Conservation (phyloP, 2,888 invertebrate genomes). For the Plagodis pulveraria region DNA sequence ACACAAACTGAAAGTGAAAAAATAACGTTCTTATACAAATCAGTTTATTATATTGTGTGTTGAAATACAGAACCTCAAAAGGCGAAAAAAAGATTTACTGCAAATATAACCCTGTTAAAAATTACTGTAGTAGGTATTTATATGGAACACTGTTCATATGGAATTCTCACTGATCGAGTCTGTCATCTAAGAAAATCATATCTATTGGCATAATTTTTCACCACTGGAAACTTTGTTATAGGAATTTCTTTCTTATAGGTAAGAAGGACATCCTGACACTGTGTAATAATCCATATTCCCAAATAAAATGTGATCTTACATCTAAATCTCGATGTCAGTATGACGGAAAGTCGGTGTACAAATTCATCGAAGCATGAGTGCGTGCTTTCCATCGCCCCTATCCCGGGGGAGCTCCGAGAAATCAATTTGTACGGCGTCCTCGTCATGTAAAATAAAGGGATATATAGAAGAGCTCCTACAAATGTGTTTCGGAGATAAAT, state of each 20-base stretch:
- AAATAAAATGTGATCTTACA: slow-evolving; percentile 16
- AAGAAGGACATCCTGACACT: slow-evolving; percentile 6
- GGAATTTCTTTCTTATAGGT: neutral
- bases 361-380: slow-evolving; percentile 47
- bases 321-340: slow-evolving; percentile 25
- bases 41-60: too few relatives aligned
- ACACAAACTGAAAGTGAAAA: too few relatives aligned
- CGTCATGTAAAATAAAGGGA: slow-evolving; percentile 65
- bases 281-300: slow-evolving; percentile 13
- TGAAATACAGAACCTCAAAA: too few relatives aligned
- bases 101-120: too few relatives aligned
- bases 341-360: slow-evolving; percentile 35
- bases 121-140: too few relatives aligned
- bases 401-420: slow-evolving; percentile 48
- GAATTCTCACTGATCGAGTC: too few relatives aligned
- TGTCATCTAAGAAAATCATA: too few relatives aligned
- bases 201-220: too few relatives aligned
- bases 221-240: too few relatives aligned
- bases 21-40: too few relatives aligned
- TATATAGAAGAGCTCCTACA: slow-evolving; percentile 55
- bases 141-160: too few relatives aligned
- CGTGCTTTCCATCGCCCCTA: slow-evolving; percentile 45
- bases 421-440: slow-evolving; percentile 61
- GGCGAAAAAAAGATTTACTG: too few relatives aligned
- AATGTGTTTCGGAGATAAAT: slow-evolving; percentile 68